These are phyloP conservation scores for Microcebus jonahi DNA, from an alignment of 2,113 vertebrate genomes.

Conservation along the genomic window DNA sequence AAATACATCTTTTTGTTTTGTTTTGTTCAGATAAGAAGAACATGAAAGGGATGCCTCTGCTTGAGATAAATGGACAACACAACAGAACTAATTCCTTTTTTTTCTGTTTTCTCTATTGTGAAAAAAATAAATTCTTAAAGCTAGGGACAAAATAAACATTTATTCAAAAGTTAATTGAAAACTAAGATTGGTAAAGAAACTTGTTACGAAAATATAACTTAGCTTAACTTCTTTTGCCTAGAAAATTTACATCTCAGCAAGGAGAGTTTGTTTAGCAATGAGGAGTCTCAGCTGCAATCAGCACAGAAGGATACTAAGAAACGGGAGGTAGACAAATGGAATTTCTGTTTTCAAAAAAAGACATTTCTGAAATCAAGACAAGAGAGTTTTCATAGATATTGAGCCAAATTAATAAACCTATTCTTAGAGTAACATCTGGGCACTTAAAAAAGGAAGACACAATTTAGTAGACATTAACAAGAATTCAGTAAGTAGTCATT, in stretches of 20 bases:
- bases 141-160: background rate
- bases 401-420: slow-evolving; percentile 3
- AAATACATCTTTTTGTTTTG: background rate
- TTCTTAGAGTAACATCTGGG: background rate
- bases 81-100: background rate
- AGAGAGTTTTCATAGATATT: background rate
- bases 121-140: background rate
- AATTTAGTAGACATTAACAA: background rate
- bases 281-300: background rate
- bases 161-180: background rate
- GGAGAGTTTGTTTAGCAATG: background rate
- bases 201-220: background rate
- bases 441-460: slow-evolving; percentile 22
- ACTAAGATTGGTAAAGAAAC: background rate
- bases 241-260: background rate
- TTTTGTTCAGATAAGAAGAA: background rate
- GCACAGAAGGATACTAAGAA: background rate
- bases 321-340: background rate
- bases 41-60: background rate
- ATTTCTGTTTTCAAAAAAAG: background rate
- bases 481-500: slow-evolving; percentile 13
- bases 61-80: background rate
- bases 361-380: slow-evolving; percentile 26
- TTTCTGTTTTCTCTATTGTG: background rate
- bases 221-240: background rate